A percentile compares a stretch with the other conserved stretches of the same genome.
These are phyloP conservation scores for Lontra canadensis DNA, from an alignment of 2,113 vertebrate species.

Conservation along the genomic window DNA sequence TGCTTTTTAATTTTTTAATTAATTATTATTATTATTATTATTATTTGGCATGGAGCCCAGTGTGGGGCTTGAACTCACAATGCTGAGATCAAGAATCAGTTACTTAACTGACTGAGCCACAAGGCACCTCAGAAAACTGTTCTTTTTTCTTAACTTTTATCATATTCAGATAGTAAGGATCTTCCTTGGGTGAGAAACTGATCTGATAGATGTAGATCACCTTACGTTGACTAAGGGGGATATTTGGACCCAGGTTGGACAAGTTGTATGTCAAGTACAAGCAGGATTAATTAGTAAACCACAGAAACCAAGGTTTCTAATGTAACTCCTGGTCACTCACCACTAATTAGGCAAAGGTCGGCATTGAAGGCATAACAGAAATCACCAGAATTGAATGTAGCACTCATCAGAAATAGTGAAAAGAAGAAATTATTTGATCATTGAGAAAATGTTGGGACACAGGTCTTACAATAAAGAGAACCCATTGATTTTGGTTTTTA, in stretches of 20 bases:
- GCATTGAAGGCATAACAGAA: neutral
- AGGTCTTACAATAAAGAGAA: neutral
- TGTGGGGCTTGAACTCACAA: neutral
- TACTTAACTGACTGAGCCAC: neutral
- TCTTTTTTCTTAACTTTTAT: neutral
- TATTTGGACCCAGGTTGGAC: neutral
- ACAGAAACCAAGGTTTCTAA: slow-evolving; percentile 18
- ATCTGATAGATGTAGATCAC: neutral
- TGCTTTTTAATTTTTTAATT: neutral
- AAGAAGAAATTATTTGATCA: neutral
- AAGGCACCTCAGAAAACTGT: neutral
- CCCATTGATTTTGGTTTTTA: neutral
- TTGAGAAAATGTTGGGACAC: neutral
- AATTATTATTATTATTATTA: neutral
- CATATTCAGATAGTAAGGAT: neutral
- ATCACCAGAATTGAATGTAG: neutral
- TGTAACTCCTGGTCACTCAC: neutral
- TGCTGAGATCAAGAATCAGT: neutral
- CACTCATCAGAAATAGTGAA: neutral
- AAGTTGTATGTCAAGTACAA: neutral
- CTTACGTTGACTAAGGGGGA: neutral
- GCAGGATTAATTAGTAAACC: neutral
- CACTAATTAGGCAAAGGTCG: neutral
- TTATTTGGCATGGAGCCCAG: neutral
- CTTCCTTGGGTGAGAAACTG: neutral